phyloP scores from a whole-genome alignment of 1,140 invertebrate genomes.

The Portunus trituberculatus region DNA sequence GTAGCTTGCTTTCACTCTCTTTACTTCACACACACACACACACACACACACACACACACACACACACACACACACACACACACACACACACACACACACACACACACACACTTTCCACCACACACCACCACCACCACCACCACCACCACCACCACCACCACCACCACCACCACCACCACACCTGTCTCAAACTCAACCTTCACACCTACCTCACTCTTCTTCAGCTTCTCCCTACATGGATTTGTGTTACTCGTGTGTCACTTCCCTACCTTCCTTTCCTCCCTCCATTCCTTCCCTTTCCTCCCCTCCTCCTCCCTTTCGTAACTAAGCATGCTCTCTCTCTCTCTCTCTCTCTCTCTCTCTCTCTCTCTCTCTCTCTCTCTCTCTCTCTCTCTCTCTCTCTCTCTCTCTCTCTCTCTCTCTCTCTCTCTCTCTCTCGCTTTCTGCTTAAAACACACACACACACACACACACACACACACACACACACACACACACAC shows the following conservation, averaged over 20 bases:
- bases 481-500: conserved; percentile 32
- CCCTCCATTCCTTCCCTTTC: not conserved
- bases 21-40: too few species aligned
- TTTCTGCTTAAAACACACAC: not conserved
- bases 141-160: not conserved
- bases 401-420: conserved; percentile 26
- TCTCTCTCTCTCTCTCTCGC: not conserved
- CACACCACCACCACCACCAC: not conserved
- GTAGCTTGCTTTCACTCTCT: too few species aligned
- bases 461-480: conserved; percentile 32
- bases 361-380: too few species aligned
- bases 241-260: too few species aligned
- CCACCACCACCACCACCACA: not conserved
- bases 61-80: too few species aligned
- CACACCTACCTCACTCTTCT: not conserved
- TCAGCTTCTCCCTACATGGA: not conserved
- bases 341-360: too few species aligned
- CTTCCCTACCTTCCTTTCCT: not conserved
- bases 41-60: too few species aligned
- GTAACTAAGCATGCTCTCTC: too few species aligned
- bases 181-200: not conserved
- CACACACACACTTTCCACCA: too few species aligned
- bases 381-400: not conserved
- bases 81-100: too few species aligned
- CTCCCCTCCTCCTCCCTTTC: too few species aligned